These are phyloP conservation scores for Caretta caretta DNA, from an alignment of 2,113 vertebrate genomes.

Conservation along the genomic window DNA sequence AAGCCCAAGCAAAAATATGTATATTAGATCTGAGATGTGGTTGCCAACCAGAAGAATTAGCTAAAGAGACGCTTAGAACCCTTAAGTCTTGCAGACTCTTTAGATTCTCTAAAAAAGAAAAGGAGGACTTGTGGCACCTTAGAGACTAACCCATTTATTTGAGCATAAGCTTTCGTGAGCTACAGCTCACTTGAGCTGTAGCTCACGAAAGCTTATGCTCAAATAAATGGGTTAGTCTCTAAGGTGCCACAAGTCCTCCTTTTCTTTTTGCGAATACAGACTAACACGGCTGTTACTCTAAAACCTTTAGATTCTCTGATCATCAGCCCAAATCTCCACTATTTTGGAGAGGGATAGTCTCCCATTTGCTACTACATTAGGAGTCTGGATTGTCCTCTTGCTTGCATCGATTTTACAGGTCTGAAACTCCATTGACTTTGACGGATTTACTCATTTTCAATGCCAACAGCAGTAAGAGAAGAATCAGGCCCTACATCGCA, in stretches of 20 bases:
- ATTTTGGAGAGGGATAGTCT: too few species aligned
- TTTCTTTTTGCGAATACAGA: too few species aligned
- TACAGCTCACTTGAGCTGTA: too few species aligned
- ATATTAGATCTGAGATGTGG: neutral
- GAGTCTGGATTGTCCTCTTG: neutral
- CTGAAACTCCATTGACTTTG: neutral
- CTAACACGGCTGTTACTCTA: too few species aligned
- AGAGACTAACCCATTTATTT: too few species aligned
- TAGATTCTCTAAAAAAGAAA: neutral
- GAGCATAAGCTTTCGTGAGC: too few species aligned
- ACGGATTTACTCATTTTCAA: neutral
- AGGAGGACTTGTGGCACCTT: too few species aligned
- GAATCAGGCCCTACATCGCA: neutral
- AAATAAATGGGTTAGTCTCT: too few species aligned
- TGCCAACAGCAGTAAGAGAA: rapidly evolving
- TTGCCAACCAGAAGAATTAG: rapidly evolving
- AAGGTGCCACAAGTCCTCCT: too few species aligned
- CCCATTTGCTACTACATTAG: neutral
- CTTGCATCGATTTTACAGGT: neutral
- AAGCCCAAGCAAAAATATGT: neutral
- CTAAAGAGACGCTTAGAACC: too few species aligned
- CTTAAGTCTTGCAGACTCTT: neutral
- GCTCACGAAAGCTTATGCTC: too few species aligned
- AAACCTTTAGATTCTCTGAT: neutral
- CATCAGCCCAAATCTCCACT: neutral